phyloP scores from a whole-genome alignment of 2,113 vertebrate genomes.

The Carassius carassius region DNA sequence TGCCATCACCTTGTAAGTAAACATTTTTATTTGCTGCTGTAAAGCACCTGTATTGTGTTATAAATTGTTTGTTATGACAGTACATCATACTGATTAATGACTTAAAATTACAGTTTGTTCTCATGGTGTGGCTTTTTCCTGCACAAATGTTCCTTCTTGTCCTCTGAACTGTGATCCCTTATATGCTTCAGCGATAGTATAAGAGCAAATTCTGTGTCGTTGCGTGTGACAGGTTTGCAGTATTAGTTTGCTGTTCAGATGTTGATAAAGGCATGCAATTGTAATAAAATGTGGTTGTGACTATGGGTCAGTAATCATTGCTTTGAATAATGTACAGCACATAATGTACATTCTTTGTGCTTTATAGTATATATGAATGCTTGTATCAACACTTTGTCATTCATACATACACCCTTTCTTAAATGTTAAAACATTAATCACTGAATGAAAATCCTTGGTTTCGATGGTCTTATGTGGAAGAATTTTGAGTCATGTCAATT shows the following conservation, averaged over 20 bases:
- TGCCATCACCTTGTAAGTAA: slow-evolving; percentile 17
- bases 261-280: slow-evolving; percentile 15
- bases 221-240: neutral
- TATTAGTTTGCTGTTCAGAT: neutral
- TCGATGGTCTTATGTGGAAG: too few species aligned
- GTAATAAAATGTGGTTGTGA: slow-evolving; percentile 9
- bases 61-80: slow-evolving; percentile 17
- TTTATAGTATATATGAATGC: slow-evolving; percentile 13
- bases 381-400: neutral
- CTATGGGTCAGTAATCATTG: slow-evolving; percentile 24
- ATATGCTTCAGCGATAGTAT: neutral
- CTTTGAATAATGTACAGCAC: neutral
- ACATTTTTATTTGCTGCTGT: slow-evolving; percentile 15
- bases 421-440: too few species aligned
- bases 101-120: neutral
- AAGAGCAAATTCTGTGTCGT: neutral
- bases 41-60: slow-evolving; percentile 26
- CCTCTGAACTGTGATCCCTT: neutral
- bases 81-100: neutral
- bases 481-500: too few species aligned
- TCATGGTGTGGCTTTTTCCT: neutral
- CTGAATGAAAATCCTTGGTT: neutral
- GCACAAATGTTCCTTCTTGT: neutral
- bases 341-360: neutral
- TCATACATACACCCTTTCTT: neutral